phyloP scores from a whole-genome alignment of 2,797 vertebrate genomes.

The Austrolebias charrua region DNA sequence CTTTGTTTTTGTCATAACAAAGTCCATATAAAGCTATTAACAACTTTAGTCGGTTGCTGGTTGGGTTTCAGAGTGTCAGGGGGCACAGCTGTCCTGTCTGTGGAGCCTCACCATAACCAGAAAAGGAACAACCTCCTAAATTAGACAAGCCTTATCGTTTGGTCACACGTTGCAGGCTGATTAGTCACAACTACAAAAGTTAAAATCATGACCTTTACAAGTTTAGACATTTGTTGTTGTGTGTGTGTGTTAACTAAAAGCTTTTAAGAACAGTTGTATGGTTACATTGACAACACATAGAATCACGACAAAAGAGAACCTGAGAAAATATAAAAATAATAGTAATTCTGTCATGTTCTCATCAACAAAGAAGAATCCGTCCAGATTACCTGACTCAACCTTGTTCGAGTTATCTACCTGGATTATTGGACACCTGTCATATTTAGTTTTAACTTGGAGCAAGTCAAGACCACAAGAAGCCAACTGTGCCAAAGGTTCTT shows the following conservation, averaged over 20 bases:
- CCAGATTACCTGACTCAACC: no score
- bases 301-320: not conserved
- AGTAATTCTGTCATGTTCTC: no score
- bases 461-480: not conserved
- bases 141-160: conserved; percentile 28
- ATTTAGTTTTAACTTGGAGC: not conserved
- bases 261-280: no score
- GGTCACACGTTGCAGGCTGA: conserved; percentile 1
- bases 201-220: conserved; percentile 23
- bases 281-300: not conserved
- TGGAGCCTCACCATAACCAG: conserved; percentile 24
- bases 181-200: conserved; percentile 12
- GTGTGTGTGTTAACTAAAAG: not conserved
- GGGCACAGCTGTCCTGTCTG: conserved; percentile 63
- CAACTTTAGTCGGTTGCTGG: conserved; percentile 43
- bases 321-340: not conserved
- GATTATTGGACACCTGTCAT: not conserved
- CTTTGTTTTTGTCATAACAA: not conserved
- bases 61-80: conserved; percentile 22
- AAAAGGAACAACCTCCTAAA: conserved; percentile 18
- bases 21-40: conserved; percentile 39
- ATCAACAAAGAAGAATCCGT: no score
- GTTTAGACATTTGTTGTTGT: not conserved
- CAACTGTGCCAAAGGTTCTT: not conserved
- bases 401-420: no score